phyloP scores from a whole-genome alignment of 2,888 invertebrate genomes.

The Neuroscelio doddi region DNA sequence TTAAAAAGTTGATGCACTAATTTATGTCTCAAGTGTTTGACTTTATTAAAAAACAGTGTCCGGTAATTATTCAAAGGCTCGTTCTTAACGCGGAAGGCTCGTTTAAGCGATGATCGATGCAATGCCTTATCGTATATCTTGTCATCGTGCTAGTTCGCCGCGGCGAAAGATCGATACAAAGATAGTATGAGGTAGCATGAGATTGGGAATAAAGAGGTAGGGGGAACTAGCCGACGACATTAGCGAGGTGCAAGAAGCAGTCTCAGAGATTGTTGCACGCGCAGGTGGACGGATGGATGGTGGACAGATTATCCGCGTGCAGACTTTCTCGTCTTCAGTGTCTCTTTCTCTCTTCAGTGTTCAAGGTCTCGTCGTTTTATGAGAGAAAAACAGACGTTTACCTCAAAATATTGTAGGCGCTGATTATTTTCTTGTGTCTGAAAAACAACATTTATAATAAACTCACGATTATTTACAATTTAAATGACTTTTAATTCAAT shows the following conservation, averaged over 20 bases:
- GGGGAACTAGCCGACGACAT: constrained; percentile 33
- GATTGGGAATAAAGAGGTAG: constrained; percentile 30
- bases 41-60: no score
- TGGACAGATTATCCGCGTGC: constrained; percentile 53
- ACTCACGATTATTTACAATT: no score
- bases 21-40: no score
- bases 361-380: constrained; percentile 49
- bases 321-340: constrained; percentile 43
- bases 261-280: constrained; percentile 55
- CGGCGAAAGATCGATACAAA: constrained; percentile 37
- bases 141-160: constrained; percentile 48
- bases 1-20: no score
- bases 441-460: no score
- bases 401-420: constrained; percentile 26
- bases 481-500: no score
- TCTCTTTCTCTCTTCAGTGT: constrained; percentile 19
- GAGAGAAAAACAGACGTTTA: constrained; percentile 37
- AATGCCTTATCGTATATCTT: constrained; percentile 58
- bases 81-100: constrained; percentile 51
- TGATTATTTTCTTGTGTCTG: constrained; percentile 7
- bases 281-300: constrained; percentile 56
- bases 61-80: no score
- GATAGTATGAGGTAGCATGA: constrained; percentile 36
- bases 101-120: constrained; percentile 61
- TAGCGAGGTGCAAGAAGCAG: constrained; percentile 7